phyloP scores from a whole-genome alignment of 2,113 vertebrate genomes.

The Podarcis raffonei region DNA sequence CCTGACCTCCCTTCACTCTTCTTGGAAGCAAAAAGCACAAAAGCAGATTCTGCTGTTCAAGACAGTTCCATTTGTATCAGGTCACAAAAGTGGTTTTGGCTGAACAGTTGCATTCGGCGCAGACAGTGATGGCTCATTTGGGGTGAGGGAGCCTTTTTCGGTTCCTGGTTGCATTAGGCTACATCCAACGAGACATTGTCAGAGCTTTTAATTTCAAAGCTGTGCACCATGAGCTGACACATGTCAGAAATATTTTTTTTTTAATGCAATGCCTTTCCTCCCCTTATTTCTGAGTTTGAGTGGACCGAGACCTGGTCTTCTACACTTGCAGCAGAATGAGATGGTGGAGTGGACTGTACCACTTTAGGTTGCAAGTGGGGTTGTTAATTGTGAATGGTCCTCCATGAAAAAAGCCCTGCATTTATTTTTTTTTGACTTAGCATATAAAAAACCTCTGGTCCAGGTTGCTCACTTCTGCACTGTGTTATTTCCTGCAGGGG shows the following conservation, averaged over 20 bases:
- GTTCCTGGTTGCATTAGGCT: conserved; percentile 43
- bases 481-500: background rate
- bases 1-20: conserved; percentile 35
- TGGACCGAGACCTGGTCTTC: background rate
- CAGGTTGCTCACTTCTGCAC: background rate
- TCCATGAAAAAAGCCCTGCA: background rate
- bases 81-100: conserved; percentile 43
- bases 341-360: background rate
- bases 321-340: background rate
- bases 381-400: background rate
- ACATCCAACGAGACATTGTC: conserved; percentile 56
- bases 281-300: background rate
- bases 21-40: conserved; percentile 46
- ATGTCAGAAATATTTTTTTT: conserved; percentile 47
- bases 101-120: conserved; percentile 57
- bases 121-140: conserved; percentile 63
- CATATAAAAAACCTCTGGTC: background rate
- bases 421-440: background rate
- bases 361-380: background rate
- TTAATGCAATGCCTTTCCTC: background rate
- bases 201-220: conserved; percentile 42
- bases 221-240: background rate
- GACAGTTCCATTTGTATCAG: conserved; percentile 41
- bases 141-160: conserved; percentile 44
- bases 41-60: conserved; percentile 50